Base-by-base conservation (phyloP, 2,888 invertebrate species). In the Odontomyia ornata region DNA sequence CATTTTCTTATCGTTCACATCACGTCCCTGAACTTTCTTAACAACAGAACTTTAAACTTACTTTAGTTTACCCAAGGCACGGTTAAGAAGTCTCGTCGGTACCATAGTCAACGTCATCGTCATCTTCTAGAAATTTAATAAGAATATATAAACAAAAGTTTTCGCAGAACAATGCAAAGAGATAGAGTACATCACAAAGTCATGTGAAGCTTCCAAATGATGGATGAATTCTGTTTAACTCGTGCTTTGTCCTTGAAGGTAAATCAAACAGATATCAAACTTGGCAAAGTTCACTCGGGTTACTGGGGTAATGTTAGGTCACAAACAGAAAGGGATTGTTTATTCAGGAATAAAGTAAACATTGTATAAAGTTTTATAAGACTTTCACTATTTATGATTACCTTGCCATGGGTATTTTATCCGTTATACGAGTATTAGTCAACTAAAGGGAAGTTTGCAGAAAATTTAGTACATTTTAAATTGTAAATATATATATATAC, bases 11-110 rank as follows among this genome's bases (percentile, higher is more conserved):
- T 69, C 46, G 69, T 69, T 46, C 69, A 69, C 69, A 69, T 69
- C 69, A 69, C 69, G 69, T 69, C 25, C 69, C 18, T 46, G 46
- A 69, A 69, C 69, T 69, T 69, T 47, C 69, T n/a, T 18, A 30
- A 69, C 46, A 30, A 47, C 46, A 69, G n/a, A 69, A 69, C 46
- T 69, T 69, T 69, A 69, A 69, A 69, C 47, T 47, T 18, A 69
- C 47, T 69, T 69, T 47, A 46, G 21, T 21, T 47, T 69, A 46
- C 46, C 47, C 47, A 43, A 21, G 69, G 69, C 18, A 43, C 47
- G 25, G 21, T 46, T 46, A 69, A 47, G 46, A n/a, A 43, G 25
- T 69, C 25, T 69, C 65, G 36, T 65, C 52, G 52, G 15, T 18
- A 52, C 4, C 52, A 52, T 52, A n/a, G n/a, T n/a, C n/a, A n/a